These are phyloP conservation scores for Piscicola geometra DNA, from an alignment of 2,888 invertebrate genomes.

Conservation along the genomic window DNA sequence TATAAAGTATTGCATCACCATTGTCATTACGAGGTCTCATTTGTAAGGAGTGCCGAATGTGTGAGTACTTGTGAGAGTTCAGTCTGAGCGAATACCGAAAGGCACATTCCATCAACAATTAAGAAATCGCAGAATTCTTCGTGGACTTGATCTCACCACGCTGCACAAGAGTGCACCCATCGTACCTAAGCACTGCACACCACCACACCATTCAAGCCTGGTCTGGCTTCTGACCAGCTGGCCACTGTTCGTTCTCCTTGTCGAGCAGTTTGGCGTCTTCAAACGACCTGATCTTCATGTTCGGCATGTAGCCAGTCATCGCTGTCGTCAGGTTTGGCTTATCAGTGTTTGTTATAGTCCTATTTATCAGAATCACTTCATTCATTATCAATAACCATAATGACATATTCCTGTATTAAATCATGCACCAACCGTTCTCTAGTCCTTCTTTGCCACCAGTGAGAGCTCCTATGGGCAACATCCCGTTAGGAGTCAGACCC, in stretches of 20 bases:
- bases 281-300: slow-evolving; percentile 36
- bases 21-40: too few species aligned
- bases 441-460: slow-evolving; percentile 36
- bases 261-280: slow-evolving; percentile 33
- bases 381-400: background rate
- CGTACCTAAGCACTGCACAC: too few species aligned
- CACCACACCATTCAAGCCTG: too few species aligned
- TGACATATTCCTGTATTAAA: too few species aligned
- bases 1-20: too few species aligned
- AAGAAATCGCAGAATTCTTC: background rate
- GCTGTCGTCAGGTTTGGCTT: slow-evolving; percentile 16
- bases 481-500: slow-evolving; percentile 35
- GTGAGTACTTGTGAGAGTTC: too few species aligned
- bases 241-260: slow-evolving; percentile 30
- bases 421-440: slow-evolving; percentile 24
- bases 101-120: too few species aligned
- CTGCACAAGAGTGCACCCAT: too few species aligned
- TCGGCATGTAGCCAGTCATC: slow-evolving; percentile 35
- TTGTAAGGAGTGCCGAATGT: too few species aligned
- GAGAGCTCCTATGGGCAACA: slow-evolving; percentile 36
- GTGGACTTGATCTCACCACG: background rate
- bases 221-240: slow-evolving; percentile 28
- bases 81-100: too few species aligned
- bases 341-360: too few species aligned
- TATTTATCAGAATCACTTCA: too few species aligned